phyloP scores from a whole-genome alignment of 2,888 invertebrate species.

The Germaria angustata region DNA sequence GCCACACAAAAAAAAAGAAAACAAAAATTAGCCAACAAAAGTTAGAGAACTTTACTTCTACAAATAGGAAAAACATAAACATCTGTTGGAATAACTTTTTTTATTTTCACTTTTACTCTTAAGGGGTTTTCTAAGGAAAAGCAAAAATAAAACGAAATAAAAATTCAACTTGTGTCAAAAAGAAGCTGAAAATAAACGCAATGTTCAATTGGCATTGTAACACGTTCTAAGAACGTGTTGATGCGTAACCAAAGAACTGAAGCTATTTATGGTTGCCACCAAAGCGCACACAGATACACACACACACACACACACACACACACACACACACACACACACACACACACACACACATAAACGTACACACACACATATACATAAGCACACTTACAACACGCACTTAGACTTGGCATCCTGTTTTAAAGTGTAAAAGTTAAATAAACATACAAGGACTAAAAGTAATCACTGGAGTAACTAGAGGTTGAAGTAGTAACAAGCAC shows the following conservation, averaged over 20 bases:
- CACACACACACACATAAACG: neutral
- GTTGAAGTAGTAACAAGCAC: constrained; percentile 24
- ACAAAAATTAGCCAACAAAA: constrained; percentile 8
- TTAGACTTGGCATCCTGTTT: constrained; percentile 35
- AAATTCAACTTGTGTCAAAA: constrained; percentile 38
- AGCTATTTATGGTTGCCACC: constrained; percentile 64
- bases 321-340: constrained; percentile 22
- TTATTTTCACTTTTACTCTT: constrained; percentile 32
- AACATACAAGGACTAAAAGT: constrained; percentile 50
- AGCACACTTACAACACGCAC: neutral
- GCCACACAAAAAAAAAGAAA: neutral
- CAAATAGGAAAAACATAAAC: constrained; percentile 37
- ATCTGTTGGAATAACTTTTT: constrained; percentile 44
- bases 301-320: neutral
- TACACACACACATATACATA: neutral
- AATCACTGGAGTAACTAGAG: constrained; percentile 23
- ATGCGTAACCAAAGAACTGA: constrained; percentile 63
- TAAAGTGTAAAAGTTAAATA: constrained; percentile 59
- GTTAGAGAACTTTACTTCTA: constrained; percentile 25
- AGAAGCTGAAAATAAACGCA: constrained; percentile 29
- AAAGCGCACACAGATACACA: constrained; percentile 1
- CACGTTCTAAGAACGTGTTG: constrained; percentile 64
- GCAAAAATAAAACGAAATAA: constrained; percentile 22
- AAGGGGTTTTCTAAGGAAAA: neutral
- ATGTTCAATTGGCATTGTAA: constrained; percentile 56